phyloP scores from a whole-genome alignment of 2,888 invertebrate species.

The Candidula unifasciata region DNA sequence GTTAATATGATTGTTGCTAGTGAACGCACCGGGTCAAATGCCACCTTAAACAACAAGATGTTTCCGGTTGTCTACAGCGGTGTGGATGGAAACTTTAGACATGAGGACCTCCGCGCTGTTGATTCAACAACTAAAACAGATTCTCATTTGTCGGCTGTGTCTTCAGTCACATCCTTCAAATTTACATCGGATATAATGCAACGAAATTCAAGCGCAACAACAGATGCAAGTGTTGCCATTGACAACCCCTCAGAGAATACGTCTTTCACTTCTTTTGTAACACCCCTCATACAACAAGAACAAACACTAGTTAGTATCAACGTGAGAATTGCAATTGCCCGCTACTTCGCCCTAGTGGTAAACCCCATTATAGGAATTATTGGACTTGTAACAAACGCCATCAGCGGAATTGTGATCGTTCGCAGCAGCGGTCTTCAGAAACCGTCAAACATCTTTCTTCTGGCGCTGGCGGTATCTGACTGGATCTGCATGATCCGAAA shows the following conservation, averaged over 20 bases:
- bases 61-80: no score
- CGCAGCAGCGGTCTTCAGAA: neutral
- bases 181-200: no score
- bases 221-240: no score
- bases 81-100: no score
- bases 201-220: no score
- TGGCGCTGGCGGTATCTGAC: constrained; percentile 9
- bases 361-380: constrained; percentile 2
- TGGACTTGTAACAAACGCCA: neutral
- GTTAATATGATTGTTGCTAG: no score
- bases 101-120: no score
- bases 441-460: constrained; percentile 12
- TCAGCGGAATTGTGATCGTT: constrained; percentile 2
- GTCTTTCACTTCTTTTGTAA: neutral
- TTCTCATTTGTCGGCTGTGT: no score
- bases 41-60: no score
- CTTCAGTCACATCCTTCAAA: no score
- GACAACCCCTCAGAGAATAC: neutral
- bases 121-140: no score
- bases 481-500: constrained; percentile 2
- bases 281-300: neutral
- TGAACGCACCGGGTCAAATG: no score
- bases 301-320: neutral
- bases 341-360: neutral
- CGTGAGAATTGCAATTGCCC: neutral